Percentiles rank a stretch among this genome's conserved stretches.
Evolutionary conservation across 2,888 invertebrate genomes (phyloP).

Genomic region (Diachrysia chrysitis): DNA sequence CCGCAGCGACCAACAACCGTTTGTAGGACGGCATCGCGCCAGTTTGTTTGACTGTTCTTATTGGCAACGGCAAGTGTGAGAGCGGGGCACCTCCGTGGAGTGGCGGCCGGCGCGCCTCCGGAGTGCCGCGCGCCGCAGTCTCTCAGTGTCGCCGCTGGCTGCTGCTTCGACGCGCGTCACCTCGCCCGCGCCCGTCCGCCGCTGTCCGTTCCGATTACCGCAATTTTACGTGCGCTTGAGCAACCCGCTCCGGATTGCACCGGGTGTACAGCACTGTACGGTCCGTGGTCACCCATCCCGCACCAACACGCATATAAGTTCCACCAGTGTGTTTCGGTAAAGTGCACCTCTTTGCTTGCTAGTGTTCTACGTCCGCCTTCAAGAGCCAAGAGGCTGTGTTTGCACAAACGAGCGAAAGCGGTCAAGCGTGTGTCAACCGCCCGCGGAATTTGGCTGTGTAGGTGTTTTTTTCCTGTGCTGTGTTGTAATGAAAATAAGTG

Average conservation of each 20-base stretch:
- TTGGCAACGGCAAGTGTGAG: slow-evolving; percentile 58
- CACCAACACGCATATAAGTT: slow-evolving; percentile 8
- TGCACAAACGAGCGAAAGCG: slow-evolving; percentile 82
- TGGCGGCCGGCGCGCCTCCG: slow-evolving; percentile 52
- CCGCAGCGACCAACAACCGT: slow-evolving; percentile 64
- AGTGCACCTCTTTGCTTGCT: slow-evolving; percentile 38
- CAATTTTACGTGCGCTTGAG: slow-evolving; percentile 64
- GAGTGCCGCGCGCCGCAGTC: slow-evolving; percentile 53
- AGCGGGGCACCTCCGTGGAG: slow-evolving; percentile 49
- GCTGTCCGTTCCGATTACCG: slow-evolving; percentile 31
- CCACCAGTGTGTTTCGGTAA: slow-evolving; percentile 20
- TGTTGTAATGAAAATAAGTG: slow-evolving; percentile 87
- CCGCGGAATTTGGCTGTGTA: slow-evolving; percentile 79
- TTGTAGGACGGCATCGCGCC: slow-evolving; percentile 77
- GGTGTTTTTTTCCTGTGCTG: slow-evolving; percentile 81
- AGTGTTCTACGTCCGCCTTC: slow-evolving; percentile 54
- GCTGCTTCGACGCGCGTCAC: slow-evolving; percentile 62
- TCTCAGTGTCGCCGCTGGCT: slow-evolving; percentile 63
- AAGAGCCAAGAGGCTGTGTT: slow-evolving; percentile 68
- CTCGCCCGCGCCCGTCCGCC: slow-evolving; percentile 32
- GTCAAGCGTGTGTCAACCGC: slow-evolving; percentile 75
- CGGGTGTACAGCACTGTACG: background rate
- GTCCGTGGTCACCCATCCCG: slow-evolving; percentile 22
- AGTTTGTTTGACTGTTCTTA: slow-evolving; percentile 61
- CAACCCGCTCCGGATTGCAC: slow-evolving; percentile 47